Conservation (phyloP, 2,113 vertebrate species). For the Pollimyrus isidori region DNA sequence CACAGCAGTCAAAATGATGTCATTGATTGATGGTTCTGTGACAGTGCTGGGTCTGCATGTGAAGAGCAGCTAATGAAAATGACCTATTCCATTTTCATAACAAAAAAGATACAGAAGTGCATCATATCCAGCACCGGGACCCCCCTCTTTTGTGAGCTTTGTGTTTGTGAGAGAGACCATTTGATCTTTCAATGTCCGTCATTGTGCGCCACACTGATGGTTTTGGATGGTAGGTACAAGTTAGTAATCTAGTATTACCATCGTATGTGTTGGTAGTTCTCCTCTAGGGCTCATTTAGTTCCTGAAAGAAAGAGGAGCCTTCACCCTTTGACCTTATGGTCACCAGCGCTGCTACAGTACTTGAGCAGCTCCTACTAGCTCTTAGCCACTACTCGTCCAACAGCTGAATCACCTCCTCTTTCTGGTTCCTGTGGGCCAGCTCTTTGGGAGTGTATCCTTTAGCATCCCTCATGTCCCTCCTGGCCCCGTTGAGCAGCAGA, state of each 20-base stretch:
- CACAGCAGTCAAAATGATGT: neutral
- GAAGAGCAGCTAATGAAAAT: neutral
- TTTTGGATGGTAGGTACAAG: neutral
- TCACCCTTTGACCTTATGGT: neutral
- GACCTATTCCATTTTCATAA: neutral
- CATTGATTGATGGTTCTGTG: neutral
- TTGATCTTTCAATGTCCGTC: neutral
- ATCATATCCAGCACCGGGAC: neutral
- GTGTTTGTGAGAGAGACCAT: neutral
- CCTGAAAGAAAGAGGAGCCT: neutral
- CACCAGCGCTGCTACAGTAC: neutral
- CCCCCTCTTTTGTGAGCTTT: neutral
- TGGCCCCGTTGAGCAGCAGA: slow-evolving; percentile 61
- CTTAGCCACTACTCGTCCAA: slow-evolving; percentile 32
- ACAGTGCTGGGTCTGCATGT: neutral
- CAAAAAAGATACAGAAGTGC: neutral
- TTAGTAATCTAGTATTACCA: neutral
- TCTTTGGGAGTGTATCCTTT: slow-evolving; percentile 61
- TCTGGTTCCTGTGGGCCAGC: slow-evolving; percentile 55
- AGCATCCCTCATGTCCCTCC: slow-evolving; percentile 45
- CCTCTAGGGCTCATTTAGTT: neutral
- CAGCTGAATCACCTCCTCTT: slow-evolving; percentile 52
- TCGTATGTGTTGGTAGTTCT: neutral
- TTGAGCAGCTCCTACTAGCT: neutral
- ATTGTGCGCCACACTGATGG: neutral